Percentiles rank a stretch among this genome's conserved stretches.
Conservation (phyloP, 2,113 vertebrate genomes). For the Amazona guildingii region DNA sequence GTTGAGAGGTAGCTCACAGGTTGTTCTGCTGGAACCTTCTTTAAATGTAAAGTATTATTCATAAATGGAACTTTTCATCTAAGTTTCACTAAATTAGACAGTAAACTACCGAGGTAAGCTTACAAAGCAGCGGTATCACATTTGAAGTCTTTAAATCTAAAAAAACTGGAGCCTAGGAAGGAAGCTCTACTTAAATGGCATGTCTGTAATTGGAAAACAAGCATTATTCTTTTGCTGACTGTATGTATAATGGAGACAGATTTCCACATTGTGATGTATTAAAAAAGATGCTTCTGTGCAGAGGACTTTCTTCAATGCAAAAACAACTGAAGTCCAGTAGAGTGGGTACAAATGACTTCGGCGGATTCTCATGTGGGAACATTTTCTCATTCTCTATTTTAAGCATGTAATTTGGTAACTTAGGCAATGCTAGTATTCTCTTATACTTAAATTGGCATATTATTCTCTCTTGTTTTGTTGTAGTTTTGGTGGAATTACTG, state of each 20-base stretch:
- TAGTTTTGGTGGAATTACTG: neutral
- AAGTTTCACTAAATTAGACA: conserved; percentile 12
- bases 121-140: neutral
- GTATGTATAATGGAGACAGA: neutral
- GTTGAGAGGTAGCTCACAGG: conserved; percentile 5
- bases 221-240: neutral
- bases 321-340: neutral
- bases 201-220: neutral
- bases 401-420: neutral
- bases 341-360: neutral
- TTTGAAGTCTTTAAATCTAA: neutral
- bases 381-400: neutral
- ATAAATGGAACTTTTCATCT: neutral
- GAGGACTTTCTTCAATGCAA: neutral
- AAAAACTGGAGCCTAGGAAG: neutral
- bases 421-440: neutral
- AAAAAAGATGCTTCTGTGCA: neutral
- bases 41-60: neutral
- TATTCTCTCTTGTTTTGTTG: neutral
- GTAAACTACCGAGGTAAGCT: neutral
- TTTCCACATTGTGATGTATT: neutral
- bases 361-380: neutral
- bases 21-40: conserved; percentile 22
- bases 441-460: neutral
- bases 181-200: neutral